These are phyloP conservation scores for Eupithecia pulchellata DNA, from an alignment of 2,888 invertebrate genomes.

Conservation along the genomic window DNA sequence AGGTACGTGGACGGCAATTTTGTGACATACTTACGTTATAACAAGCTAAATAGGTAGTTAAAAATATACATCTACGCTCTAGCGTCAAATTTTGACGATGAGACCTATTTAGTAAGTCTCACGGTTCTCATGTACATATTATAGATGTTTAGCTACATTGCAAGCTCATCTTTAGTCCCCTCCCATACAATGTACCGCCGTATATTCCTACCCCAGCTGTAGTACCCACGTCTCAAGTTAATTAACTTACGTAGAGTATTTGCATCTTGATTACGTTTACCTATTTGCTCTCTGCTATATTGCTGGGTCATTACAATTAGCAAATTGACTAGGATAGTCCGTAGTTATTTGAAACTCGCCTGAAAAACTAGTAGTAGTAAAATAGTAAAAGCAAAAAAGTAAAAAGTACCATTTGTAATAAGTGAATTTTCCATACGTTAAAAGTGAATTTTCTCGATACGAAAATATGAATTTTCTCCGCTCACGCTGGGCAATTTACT, in stretches of 20 bases:
- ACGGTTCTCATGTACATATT: background rate
- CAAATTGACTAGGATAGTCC: background rate
- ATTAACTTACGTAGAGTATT: conserved; percentile 28
- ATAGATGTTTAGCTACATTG: background rate
- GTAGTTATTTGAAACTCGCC: no score
- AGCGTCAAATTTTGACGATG: background rate
- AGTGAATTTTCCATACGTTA: background rate
- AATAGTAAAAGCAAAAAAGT: background rate
- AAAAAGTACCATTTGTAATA: background rate
- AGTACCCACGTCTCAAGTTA: conserved; percentile 26
- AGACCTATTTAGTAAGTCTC: background rate
- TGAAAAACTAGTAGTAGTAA: no score
- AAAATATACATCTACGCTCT: background rate
- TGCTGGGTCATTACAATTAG: background rate
- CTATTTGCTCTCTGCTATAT: conserved; percentile 23
- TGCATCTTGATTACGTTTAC: conserved; percentile 23
- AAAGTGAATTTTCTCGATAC: background rate
- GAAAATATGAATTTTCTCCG: background rate
- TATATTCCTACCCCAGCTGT: background rate
- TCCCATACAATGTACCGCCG: background rate
- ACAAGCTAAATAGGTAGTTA: background rate
- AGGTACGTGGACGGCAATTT: no score
- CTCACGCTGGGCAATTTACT: background rate
- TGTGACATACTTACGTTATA: no score
- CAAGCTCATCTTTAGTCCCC: background rate